A percentile compares a stretch with the other conserved stretches of the same genome.
These are phyloP conservation scores for Epicampocera succincta DNA, from an alignment of 2,888 invertebrate species.

Conservation along the genomic window DNA sequence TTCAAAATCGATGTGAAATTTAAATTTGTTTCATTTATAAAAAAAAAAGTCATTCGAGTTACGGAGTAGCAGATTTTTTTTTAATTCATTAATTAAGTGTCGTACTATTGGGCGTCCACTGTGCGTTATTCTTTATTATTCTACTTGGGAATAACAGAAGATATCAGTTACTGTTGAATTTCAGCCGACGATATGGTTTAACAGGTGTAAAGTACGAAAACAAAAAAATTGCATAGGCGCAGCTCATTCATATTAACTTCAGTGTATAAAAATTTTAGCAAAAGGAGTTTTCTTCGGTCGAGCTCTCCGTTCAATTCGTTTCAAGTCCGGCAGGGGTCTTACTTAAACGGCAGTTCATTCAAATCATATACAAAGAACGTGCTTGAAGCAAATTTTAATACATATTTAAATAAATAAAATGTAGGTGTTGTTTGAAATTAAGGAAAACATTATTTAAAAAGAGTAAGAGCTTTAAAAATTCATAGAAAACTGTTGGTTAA, in stretches of 20 bases:
- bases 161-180: no score
- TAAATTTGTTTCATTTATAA: no score
- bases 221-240: slow-evolving; percentile 54
- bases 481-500: slow-evolving; percentile 56
- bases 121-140: no score
- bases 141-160: no score
- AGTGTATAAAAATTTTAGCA: slow-evolving; percentile 32
- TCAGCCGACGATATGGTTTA: no score
- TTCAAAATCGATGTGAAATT: no score
- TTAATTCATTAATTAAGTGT: no score
- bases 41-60: no score
- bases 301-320: slow-evolving; percentile 21
- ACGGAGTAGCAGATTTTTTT: no score
- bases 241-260: slow-evolving; percentile 49
- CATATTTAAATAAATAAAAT: slow-evolving; percentile 54
- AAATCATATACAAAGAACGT: slow-evolving; percentile 73
- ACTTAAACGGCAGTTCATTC: slow-evolving; percentile 58
- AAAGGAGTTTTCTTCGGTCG: slow-evolving; percentile 12
- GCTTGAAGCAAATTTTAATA: slow-evolving; percentile 74
- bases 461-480: slow-evolving; percentile 50
- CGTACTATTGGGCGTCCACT: no score
- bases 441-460: slow-evolving; percentile 58
- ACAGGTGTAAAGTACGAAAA: slow-evolving; percentile 31
- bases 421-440: slow-evolving; percentile 40
- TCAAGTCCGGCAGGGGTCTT: slow-evolving; percentile 59